Conservation (phyloP, 1,140 invertebrate species). For the Nebria ingens region DNA sequence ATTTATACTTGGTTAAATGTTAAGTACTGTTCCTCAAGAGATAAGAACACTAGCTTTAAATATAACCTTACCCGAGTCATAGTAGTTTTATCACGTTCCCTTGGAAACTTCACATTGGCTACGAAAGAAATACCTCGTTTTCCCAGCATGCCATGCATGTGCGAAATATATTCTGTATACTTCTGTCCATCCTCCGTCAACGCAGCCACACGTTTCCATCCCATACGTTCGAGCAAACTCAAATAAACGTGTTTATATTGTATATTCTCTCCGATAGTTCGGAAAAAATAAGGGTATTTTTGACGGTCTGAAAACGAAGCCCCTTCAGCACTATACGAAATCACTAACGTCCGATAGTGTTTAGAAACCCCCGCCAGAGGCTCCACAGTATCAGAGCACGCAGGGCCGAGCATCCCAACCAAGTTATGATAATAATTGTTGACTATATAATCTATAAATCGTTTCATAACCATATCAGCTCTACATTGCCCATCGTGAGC, state of each 20-base stretch:
- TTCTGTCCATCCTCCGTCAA: conserved; percentile 71
- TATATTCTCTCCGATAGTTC: conserved; percentile 71
- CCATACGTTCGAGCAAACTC: conserved; percentile 49
- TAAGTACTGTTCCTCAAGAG: too few species aligned
- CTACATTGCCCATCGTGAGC: conserved; percentile 60
- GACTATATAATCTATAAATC: conserved; percentile 64
- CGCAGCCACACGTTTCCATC: conserved; percentile 61
- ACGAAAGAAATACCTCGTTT: conserved; percentile 53
- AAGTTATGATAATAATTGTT: conserved; percentile 42
- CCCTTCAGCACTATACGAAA: conserved; percentile 75
- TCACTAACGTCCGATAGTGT: conserved; percentile 62
- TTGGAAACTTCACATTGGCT: conserved; percentile 59
- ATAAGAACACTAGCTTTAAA: too few species aligned
- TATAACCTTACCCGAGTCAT: conserved; percentile 32
- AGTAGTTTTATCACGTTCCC: conserved; percentile 38
- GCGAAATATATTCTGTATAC: conserved; percentile 67
- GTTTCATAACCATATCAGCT: conserved; percentile 64
- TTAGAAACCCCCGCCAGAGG: conserved; percentile 71
- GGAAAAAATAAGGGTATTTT: conserved; percentile 73
- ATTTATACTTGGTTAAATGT: too few species aligned
- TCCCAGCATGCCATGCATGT: conserved; percentile 54
- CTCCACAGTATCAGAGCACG: conserved; percentile 75
- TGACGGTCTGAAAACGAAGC: conserved; percentile 54
- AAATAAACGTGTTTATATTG: conserved; percentile 64
- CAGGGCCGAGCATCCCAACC: conserved; percentile 69